These are phyloP conservation scores for Phrynosoma blainvillii DNA, from an alignment of 2,113 vertebrate genomes.

Conservation along the genomic window DNA sequence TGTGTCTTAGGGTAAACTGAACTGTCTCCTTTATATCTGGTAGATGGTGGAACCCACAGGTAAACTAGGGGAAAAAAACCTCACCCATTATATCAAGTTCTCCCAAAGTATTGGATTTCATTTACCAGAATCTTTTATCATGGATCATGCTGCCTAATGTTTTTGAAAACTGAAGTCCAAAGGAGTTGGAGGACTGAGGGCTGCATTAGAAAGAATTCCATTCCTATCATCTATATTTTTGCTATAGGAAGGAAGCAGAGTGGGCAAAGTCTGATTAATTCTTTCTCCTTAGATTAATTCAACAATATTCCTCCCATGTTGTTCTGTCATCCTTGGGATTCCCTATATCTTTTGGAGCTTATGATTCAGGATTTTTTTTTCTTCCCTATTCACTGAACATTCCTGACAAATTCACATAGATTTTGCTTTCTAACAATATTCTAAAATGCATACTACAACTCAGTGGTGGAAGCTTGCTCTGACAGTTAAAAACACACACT, in stretches of 20 bases:
- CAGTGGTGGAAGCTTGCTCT: not conserved
- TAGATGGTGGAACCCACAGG: too few species aligned
- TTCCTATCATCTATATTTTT: not conserved
- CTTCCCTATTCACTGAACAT: not conserved
- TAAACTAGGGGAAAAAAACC: too few species aligned
- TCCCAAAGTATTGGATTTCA: too few species aligned
- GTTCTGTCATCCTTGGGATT: not conserved
- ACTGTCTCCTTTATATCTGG: too few species aligned
- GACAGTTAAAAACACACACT: not conserved
- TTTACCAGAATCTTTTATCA: too few species aligned
- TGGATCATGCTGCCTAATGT: too few species aligned
- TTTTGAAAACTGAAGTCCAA: too few species aligned
- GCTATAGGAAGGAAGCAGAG: not conserved
- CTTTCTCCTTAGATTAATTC: too few species aligned
- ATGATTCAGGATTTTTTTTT: not conserved
- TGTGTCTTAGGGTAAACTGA: too few species aligned
- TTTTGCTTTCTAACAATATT: not conserved
- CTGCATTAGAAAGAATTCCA: not conserved
- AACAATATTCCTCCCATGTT: not conserved
- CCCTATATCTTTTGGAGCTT: not conserved
- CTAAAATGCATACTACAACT: not conserved
- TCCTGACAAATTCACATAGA: not conserved
- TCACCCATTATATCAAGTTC: too few species aligned
- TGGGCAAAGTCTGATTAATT: not conserved
- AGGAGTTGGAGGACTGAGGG: too few species aligned